These are phyloP conservation scores for Pipa parva DNA, from an alignment of 2,113 vertebrate genomes.

Conservation along the genomic window DNA sequence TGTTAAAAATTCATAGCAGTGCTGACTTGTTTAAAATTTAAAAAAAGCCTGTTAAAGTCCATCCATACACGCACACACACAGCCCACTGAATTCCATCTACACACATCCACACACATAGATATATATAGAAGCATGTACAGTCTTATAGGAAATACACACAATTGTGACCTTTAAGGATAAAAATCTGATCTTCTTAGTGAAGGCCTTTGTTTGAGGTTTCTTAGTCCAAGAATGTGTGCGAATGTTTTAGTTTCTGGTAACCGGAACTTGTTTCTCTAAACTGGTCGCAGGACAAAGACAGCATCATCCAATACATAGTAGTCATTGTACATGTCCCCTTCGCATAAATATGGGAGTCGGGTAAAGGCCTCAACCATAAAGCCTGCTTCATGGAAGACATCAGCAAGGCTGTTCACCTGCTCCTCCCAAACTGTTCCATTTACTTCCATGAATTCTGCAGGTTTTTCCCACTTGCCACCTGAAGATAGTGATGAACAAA, in stretches of 20 bases:
- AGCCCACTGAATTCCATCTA: too few species aligned
- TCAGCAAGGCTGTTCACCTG: slow-evolving; percentile 84
- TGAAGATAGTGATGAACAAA: slow-evolving; percentile 52
- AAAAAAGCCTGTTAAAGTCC: slow-evolving; percentile 58
- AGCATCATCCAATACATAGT: slow-evolving; percentile 91
- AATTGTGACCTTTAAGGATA: slow-evolving; percentile 65
- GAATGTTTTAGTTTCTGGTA: slow-evolving; percentile 35
- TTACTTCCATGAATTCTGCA: slow-evolving; percentile 76
- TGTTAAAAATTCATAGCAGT: slow-evolving; percentile 44
- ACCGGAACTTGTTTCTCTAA: slow-evolving; percentile 42
- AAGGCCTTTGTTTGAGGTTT: slow-evolving; percentile 39
- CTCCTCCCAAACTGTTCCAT: slow-evolving; percentile 91
- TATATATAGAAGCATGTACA: slow-evolving; percentile 58
- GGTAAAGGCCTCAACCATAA: slow-evolving; percentile 88
- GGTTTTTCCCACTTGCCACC: slow-evolving; percentile 94
- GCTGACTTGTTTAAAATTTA: slow-evolving; percentile 52
- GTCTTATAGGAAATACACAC: slow-evolving; percentile 59
- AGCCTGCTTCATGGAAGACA: slow-evolving; percentile 79
- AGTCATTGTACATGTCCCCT: slow-evolving; percentile 95
- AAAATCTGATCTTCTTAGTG: slow-evolving; percentile 25
- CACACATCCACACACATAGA: slow-evolving; percentile 50
- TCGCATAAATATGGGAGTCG: slow-evolving; percentile 95
- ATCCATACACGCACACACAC: slow-evolving; percentile 45
- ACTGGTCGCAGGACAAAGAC: slow-evolving; percentile 87
- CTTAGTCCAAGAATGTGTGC: slow-evolving; percentile 32